Evolutionary conservation across 2,888 invertebrate genomes (phyloP), one percentile per base, ranked within the genome.

Genomic region (Trissolcus brochymenae): DNA sequence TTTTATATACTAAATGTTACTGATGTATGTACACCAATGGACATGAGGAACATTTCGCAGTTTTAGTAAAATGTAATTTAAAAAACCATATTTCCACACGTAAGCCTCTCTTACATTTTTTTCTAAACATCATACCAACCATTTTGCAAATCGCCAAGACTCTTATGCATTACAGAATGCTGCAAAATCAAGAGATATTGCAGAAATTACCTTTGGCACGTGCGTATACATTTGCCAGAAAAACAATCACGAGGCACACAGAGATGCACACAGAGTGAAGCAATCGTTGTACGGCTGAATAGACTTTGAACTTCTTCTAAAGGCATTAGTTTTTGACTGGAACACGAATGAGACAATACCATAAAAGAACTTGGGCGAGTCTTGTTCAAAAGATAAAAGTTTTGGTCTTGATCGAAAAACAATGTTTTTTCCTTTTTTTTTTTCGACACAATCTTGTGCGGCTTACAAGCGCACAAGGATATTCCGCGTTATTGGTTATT

Each of bases 291-390:
- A 81, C 82, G 73, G 79, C 80, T 79, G 83, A 82, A 83, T 80
- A 80, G 81, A 83, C 81, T 81, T 81, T 80, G 82, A 82, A 82
- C 82, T 82, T 83, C 75, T 79, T 80, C 81, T 81, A 71, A 68
- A 76, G 35, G 82, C 85, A 84, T 85, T 85, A 85, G 85, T 85
- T 84, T 86, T 86, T 86, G 86, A 85, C 82, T 82, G 80, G 79
- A 79, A 80, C 80, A 77, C 67, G 81, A 83, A 84, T 82, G 84
- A 84, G 82, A 85, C 84, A 85, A 85, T 84, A 84, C 83, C 81
- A 83, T 83, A 81, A 78, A 82, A 79, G 80, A 82, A 83, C 73
- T 76, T 60, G 55, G 76, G 78, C 78, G 76, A 66, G 71, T 68
- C 68, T 78, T 76, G 78, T 72, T 79, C 68, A 64, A 51, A 65